Evolutionary conservation across 2,888 invertebrate species (phyloP), one percentile per base, ranked within the genome.

Genomic region (Apodemia zela): DNA sequence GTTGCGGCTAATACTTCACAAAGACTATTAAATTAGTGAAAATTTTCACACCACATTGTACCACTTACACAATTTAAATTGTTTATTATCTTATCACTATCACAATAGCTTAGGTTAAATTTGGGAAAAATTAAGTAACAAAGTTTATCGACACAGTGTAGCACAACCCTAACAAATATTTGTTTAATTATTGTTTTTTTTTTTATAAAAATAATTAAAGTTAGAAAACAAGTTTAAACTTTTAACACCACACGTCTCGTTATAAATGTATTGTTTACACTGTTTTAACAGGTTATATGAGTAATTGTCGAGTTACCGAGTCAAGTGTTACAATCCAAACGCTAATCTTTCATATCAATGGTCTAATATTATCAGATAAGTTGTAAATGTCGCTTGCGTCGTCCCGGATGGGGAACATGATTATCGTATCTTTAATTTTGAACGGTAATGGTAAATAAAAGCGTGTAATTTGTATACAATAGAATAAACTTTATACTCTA

Each of bases 341-440:
- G 21, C 13, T 54, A 54, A 54, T 54, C 54, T 54, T 25, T 54
- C 21, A 54, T 54, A 54, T 54, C 54, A 25, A 15, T 54, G 25
- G 54, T 13, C 54, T 21, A 54, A 54, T 25, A 54, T 54, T 54
- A 54, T 54, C 54, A 13, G 54, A 54, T 54, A 54, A 54, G 54
- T 15, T 4, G 21, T 25, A 25, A 54, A 54, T 54, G 54, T 25
- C 54, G 54, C 54, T 25, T 15, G 25, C 51, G 51, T 54, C 49
- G 42, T 51, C 13, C 18, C 51, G 51, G 51, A 21, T 54, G 25
- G 13, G 5, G 25, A 3, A 54, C 6, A 59, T 15, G 13, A 42
- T 67, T 66, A 64, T 66, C 62, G 54, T 18, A 11, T 42, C 3
- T 42, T 42, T 42, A 42, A 42, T 38, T 42, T 42, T 15, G 38